Percentiles rank a stretch among this genome's conserved stretches.
Evolutionary conservation across 2,888 invertebrate genomes (phyloP).

Genomic region (Drosophila macrospina): DNA sequence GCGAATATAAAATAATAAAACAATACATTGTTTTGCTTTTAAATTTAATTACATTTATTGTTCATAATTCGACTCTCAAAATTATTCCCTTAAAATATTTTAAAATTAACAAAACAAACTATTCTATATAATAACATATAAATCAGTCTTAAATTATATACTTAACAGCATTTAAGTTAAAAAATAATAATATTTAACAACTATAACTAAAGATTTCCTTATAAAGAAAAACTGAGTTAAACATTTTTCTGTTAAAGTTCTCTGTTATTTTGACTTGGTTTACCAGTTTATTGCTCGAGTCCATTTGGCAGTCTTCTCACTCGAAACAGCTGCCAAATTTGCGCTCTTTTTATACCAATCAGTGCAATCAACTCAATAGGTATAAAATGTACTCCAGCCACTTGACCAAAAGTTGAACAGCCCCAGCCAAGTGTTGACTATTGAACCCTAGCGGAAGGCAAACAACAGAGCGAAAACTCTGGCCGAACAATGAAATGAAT

Average conservation of each 20-base stretch:
- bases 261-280: not conserved
- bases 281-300: not conserved
- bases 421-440: conserved; percentile 37
- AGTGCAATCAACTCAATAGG: conserved; percentile 34
- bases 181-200: not conserved
- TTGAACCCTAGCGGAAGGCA: conserved; percentile 60
- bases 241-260: too few relatives aligned
- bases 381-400: conserved; percentile 6
- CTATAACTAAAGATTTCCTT: not conserved
- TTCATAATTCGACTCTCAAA: too few relatives aligned
- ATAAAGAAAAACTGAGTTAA: too few relatives aligned
- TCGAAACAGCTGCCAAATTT: conserved; percentile 15
- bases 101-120: too few relatives aligned
- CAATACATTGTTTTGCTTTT: not conserved
- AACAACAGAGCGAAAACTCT: conserved; percentile 28
- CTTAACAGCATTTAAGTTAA: too few relatives aligned
- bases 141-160: too few relatives aligned
- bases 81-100: too few relatives aligned
- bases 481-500: conserved; percentile 23
- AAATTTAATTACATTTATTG: not conserved
- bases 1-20: too few relatives aligned
- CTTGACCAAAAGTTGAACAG: conserved; percentile 52
- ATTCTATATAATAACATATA: too few relatives aligned
- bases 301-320: conserved; percentile 8
- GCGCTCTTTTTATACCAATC: conserved; percentile 9